phyloP scores from a whole-genome alignment of 1,140 invertebrate species.

The Zelostemma sp. region DNA sequence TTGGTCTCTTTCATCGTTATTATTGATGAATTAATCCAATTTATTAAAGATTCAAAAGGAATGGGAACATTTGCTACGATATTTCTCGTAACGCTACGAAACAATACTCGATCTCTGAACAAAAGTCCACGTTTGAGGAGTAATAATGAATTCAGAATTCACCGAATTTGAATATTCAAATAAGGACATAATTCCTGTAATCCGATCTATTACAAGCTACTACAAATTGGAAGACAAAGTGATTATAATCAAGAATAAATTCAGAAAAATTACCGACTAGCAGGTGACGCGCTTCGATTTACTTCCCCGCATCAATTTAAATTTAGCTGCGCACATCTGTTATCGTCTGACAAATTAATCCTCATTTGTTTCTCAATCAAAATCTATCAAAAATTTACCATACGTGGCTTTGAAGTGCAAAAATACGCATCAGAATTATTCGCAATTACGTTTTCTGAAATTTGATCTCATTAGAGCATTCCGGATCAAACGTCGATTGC shows the following conservation, averaged over 20 bases:
- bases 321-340: slow-evolving; percentile 56
- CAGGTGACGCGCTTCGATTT: slow-evolving; percentile 54
- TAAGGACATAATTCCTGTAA: background rate
- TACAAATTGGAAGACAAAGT: background rate
- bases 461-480: slow-evolving; percentile 33
- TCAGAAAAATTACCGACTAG: slow-evolving; percentile 39
- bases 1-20: too few relatives aligned
- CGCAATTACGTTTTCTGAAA: slow-evolving; percentile 59
- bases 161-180: background rate
- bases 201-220: background rate
- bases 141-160: background rate
- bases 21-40: too few relatives aligned
- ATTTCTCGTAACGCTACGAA: background rate
- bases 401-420: slow-evolving; percentile 31
- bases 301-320: slow-evolving; percentile 52
- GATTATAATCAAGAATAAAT: slow-evolving; percentile 6
- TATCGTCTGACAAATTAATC: slow-evolving; percentile 52
- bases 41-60: too few relatives aligned
- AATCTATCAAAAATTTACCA: background rate
- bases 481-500: slow-evolving; percentile 64
- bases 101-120: background rate
- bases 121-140: background rate
- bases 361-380: background rate
- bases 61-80: too few relatives aligned
- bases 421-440: slow-evolving; percentile 64